Evolutionary conservation across 1,140 invertebrate species (phyloP).

Genomic region (Panagrolaimus sp.): DNA sequence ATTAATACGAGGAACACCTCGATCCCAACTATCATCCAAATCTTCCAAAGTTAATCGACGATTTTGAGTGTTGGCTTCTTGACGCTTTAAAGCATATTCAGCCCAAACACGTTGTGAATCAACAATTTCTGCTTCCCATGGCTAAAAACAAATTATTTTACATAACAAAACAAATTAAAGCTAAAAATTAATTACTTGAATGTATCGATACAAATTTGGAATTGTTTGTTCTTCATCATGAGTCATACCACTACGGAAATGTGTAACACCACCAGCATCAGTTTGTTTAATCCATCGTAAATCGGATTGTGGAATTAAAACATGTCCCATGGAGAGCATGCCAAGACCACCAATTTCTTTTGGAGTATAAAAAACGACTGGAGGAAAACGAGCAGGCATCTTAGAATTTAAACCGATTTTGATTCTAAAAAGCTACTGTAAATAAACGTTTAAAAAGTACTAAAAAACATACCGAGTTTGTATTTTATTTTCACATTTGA

Average conservation of each 20-base stretch:
- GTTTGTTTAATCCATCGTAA: slow-evolving; percentile 95
- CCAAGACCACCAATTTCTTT: slow-evolving; percentile 69
- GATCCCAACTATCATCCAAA: slow-evolving; percentile 97
- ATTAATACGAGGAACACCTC: slow-evolving; percentile 96
- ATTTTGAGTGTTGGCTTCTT: slow-evolving; percentile 98
- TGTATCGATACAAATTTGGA: slow-evolving; percentile 89
- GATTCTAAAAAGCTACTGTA: slow-evolving; percentile 64
- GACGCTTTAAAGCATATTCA: slow-evolving; percentile 94
- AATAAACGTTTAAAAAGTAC: slow-evolving; percentile 14
- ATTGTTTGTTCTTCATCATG: slow-evolving; percentile 99
- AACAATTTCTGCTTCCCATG: slow-evolving; percentile 99
- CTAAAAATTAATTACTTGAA: too few species aligned
- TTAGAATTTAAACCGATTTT: slow-evolving; percentile 99
- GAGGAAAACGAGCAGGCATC: slow-evolving; percentile 98
- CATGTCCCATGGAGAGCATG: slow-evolving; percentile 99
- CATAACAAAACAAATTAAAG: slow-evolving; percentile 21
- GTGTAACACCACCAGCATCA: slow-evolving; percentile 98
- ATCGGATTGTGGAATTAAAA: slow-evolving; percentile 83
- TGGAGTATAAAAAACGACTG: slow-evolving; percentile 98
- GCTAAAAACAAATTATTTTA: slow-evolving; percentile 69
- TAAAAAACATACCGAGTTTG: slow-evolving; percentile 70
- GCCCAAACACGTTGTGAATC: slow-evolving; percentile 99
- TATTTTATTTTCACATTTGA: slow-evolving; percentile 99
- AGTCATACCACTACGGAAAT: slow-evolving; percentile 98
- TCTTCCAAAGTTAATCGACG: slow-evolving; percentile 94